Evolutionary conservation across 2,113 vertebrate genomes (phyloP).

Genomic region (Poeciliopsis retropinna): DNA sequence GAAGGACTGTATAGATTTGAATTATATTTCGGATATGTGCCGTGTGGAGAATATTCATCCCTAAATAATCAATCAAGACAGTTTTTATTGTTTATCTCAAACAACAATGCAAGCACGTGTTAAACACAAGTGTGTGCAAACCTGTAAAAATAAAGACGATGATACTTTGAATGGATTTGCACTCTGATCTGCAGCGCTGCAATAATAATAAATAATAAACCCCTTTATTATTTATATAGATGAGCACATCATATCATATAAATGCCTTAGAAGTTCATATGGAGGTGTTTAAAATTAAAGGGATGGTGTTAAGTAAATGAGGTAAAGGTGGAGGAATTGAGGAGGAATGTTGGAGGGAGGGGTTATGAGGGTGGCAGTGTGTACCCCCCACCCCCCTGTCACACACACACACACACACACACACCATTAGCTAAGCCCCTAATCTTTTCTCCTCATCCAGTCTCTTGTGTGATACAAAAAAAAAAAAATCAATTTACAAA

Average conservation of each 20-base stretch:
- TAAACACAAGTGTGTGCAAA: not conserved
- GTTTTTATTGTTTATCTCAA: not conserved
- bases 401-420: too few relatives aligned
- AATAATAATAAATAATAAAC: too few relatives aligned
- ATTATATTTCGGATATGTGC: not conserved
- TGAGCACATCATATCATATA: not conserved
- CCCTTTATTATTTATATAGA: not conserved
- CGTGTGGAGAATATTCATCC: not conserved
- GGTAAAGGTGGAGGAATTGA: slow-evolving; percentile 12
- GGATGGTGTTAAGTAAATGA: not conserved
- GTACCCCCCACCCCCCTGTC: slow-evolving; percentile 45
- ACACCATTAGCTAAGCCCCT: not conserved
- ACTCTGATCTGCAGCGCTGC: too few relatives aligned
- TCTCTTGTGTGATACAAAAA: slow-evolving; percentile 5
- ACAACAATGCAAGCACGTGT: not conserved
- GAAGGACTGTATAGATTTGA: not conserved
- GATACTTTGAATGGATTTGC: not conserved
- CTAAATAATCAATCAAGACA: not conserved
- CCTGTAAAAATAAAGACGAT: not conserved
- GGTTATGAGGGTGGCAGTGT: slow-evolving; percentile 60
- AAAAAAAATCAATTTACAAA: not conserved
- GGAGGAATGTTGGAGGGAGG: slow-evolving; percentile 63
- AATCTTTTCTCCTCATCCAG: slow-evolving; percentile 5
- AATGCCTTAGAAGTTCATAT: not conserved
- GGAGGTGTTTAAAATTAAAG: not conserved